These are phyloP conservation scores for Pseudolaguvia tuberculata DNA, from an alignment of 2,113 vertebrate genomes.

Conservation along the genomic window DNA sequence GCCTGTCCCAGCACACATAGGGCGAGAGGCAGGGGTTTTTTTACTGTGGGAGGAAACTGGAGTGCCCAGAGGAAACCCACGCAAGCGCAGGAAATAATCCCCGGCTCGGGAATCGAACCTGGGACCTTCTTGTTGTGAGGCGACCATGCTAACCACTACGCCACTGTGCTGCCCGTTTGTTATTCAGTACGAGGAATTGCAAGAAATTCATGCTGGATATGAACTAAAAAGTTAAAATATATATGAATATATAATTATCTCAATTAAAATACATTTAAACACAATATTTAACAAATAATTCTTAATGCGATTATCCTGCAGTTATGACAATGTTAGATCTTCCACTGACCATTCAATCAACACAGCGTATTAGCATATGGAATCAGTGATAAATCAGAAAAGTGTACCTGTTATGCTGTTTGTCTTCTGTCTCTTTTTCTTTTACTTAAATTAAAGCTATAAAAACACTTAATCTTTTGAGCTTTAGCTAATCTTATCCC, in stretches of 20 bases:
- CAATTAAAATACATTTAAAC: background rate
- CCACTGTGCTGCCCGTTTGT: too few species aligned
- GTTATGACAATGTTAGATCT: background rate
- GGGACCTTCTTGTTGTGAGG: too few species aligned
- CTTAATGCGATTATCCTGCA: too few species aligned
- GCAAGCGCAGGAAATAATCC: too few species aligned
- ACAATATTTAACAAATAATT: background rate
- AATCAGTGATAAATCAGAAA: background rate
- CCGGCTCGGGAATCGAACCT: too few species aligned
- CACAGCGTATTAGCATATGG: background rate
- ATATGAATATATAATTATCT: background rate
- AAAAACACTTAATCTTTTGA: background rate
- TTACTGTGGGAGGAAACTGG: too few species aligned
- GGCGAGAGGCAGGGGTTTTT: too few species aligned
- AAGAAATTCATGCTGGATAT: background rate
- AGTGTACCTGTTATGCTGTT: background rate
- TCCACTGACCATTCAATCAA: background rate
- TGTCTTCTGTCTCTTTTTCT: slow-evolving; percentile 18
- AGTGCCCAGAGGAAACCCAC: too few species aligned
- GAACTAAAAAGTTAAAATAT: background rate
- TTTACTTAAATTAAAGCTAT: background rate
- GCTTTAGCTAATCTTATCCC: background rate
- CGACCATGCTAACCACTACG: too few species aligned
- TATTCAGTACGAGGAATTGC: background rate
- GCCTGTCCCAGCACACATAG: too few species aligned